Base-by-base conservation (phyloP, 1,140 invertebrate genomes). In the Zaprionus tsacasi region DNA sequence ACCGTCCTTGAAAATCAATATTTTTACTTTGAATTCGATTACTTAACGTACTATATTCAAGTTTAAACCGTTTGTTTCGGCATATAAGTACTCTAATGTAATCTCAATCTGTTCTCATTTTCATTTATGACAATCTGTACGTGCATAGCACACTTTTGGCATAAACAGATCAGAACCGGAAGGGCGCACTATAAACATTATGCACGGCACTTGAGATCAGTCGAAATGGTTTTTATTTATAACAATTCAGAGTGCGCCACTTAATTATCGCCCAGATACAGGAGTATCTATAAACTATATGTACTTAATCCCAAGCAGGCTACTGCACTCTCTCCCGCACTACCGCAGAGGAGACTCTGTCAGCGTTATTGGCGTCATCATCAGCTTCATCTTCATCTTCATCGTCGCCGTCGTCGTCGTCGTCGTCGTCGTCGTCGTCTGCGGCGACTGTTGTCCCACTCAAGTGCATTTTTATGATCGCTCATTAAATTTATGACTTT, bases 401-500 rank as follows among this genome's bases (percentile, higher is more conserved):
- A 4, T 12, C 30, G 45, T 27, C 35, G 55, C 2, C 45, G 21
- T n/a, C 27, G 6, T 30, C 27, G 6, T 12, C 30, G 45, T 27
- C 35, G 55, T 5, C 45, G 21, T n/a, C n/a, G 21, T 27, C 15
- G 27, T 15, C 30, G n/a, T 15, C 45, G 59, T 50, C 43, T 13
- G 8, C 33, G 35, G 36, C 21, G 25, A 25, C 38, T 57, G 27
- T 40, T 78, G 63, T 88, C 66, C 72, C 66, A 65, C 38, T 88
- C 83, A 81, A 88, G 82, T 88, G 80, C 82, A 71, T 83, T 87
- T 86, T 87, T 87, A 87, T 83, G 82, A 78, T 56, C 80, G 64
- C 83, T 88, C 82, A 88, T 87, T 87, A 88, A 87, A 79, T 87
- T 87, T 88, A 87, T 88, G 82, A 67, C 70, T 82, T 88, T 88